Base-by-base conservation (phyloP, 2,888 invertebrate genomes). In the Ischnus inquisitorius region DNA sequence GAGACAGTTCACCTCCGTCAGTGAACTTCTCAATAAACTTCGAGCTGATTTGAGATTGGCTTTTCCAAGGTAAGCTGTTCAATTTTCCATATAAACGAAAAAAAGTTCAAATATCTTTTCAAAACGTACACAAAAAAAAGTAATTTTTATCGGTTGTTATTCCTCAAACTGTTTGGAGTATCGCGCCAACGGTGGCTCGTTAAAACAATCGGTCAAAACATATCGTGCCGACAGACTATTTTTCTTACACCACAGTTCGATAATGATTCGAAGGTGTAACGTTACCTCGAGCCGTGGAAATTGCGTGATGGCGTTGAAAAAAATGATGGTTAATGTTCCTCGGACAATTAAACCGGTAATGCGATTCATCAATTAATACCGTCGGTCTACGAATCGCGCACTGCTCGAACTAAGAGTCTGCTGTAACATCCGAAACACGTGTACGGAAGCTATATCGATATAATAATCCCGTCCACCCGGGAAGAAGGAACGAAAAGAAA, bases 21-120 rank as follows among this genome's bases (percentile, higher is more conserved):
- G 98, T 62, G 98, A 98, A 93, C 95, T 98, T 28, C 95, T 98
- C 75, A 96, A 97, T 71, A 98, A 98, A 92, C 95, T 98, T 43
- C 95, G 97, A 87, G 96, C 97, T 5, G 98, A 98, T 93, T 95
- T 98, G 0, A 95, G 97, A 87, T 95, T 98, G 64, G 97, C 98
- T 0, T 98, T 97, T 94, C 97, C 97, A 84, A 98, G 98, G 98
- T 98, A 94, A 93, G 86, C 82, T 10, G 10, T 54, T 19, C 3
- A 19, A 16, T 16, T 14, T 14, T n/a, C n/a, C n/a, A 12, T 46
- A 72, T 46, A 14, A 14, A 14, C n/a, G 43, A 51, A 16, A 51
- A 16, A 10, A 16, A 19, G 16, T 48, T 48, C 5, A 2, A 48
- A n/a, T 48, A n/a, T 48, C 14, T 16, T 48, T 16, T 3, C n/a